Conservation (phyloP, 2,888 invertebrate species). For the Gasteruption jaculator region DNA sequence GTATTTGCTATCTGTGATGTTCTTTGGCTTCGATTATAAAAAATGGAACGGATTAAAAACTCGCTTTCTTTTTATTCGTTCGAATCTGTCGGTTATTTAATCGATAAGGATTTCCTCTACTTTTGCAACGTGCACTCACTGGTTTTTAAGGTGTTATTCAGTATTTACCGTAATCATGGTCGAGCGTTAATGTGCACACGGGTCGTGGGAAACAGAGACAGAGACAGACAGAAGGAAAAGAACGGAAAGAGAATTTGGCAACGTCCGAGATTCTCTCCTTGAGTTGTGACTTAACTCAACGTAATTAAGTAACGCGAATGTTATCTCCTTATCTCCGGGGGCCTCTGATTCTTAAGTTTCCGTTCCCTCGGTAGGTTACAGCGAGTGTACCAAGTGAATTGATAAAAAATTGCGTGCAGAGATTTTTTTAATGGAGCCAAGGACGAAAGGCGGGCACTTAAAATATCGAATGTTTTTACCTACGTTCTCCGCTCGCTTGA, state of each 20-base stretch:
- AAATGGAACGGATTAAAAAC: not conserved
- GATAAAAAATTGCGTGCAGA: too few species aligned
- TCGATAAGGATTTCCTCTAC: too few species aligned
- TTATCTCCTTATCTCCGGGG: not conserved
- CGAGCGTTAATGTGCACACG: constrained; percentile 17
- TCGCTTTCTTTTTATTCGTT: constrained; percentile 12
- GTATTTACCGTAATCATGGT: constrained; percentile 40
- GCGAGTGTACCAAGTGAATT: too few species aligned
- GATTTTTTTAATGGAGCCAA: constrained; percentile 23
- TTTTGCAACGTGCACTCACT: too few species aligned
- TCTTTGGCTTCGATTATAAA: not conserved
- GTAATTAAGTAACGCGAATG: not conserved
- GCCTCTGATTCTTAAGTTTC: not conserved
- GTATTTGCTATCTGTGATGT: too few species aligned
- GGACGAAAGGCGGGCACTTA: constrained; percentile 19
- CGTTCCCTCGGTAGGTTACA: too few species aligned
- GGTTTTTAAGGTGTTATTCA: too few species aligned
- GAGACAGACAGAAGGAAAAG: constrained; percentile 2
- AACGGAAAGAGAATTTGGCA: too few species aligned
- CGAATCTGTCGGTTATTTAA: too few species aligned
- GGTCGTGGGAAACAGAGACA: constrained; percentile 18
- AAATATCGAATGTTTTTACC: too few species aligned
- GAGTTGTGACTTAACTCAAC: not conserved
- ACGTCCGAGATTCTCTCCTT: too few species aligned
- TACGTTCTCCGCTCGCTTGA: too few species aligned